A percentile compares a stretch with the other conserved stretches of the same genome.
Evolutionary conservation across 1,140 invertebrate genomes (phyloP).

Genomic region (Zaprionus camerounensis): DNA sequence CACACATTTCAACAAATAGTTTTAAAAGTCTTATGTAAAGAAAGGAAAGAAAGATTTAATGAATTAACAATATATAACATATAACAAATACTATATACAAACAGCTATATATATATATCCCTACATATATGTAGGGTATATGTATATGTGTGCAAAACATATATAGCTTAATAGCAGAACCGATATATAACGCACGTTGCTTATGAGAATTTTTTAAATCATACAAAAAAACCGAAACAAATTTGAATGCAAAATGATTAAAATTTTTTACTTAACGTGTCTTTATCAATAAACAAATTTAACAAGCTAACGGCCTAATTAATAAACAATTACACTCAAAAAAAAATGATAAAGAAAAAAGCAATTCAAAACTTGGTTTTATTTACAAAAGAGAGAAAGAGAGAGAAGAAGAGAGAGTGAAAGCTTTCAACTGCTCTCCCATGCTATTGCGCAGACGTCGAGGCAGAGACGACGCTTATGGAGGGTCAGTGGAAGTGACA

Average conservation of each 20-base stretch:
- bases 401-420: constrained; percentile 9
- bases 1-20: constrained; percentile 73
- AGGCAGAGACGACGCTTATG: neutral
- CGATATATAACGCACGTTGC: constrained; percentile 78
- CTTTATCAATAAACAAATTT: constrained; percentile 82
- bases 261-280: constrained; percentile 81
- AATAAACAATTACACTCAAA: constrained; percentile 68
- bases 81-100: constrained; percentile 36
- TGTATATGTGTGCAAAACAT: constrained; percentile 35
- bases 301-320: constrained; percentile 80
- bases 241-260: constrained; percentile 76
- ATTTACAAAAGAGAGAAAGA: constrained; percentile 14
- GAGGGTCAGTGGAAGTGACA: neutral
- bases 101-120: constrained; percentile 15
- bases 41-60: constrained; percentile 61
- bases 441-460: constrained; percentile 58
- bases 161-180: constrained; percentile 78
- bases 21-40: constrained; percentile 69
- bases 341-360: constrained; percentile 42
- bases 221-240: constrained; percentile 53
- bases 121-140: constrained; percentile 21
- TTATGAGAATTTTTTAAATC: constrained; percentile 81
- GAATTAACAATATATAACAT: constrained; percentile 62
- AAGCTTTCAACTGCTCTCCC: constrained; percentile 28
- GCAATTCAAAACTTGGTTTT: constrained; percentile 53